Evolutionary conservation across 2,888 invertebrate genomes (phyloP).

Genomic region (Agrotis ipsilon): DNA sequence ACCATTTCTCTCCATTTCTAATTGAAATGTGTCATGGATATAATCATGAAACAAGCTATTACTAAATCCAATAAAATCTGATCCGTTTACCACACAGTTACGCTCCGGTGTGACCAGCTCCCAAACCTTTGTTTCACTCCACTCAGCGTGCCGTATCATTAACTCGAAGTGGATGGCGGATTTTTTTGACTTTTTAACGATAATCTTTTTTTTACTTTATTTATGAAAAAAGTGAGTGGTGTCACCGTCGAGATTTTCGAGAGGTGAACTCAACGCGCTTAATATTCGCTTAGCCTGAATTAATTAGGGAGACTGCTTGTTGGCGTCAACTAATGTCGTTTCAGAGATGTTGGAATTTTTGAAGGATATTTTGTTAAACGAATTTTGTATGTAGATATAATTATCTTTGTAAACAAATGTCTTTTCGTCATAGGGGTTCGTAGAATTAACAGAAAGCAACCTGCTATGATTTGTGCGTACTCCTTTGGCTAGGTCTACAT

Average conservation of each 20-base stretch:
- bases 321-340: conserved; percentile 15
- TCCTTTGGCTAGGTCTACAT: no score
- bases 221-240: conserved; percentile 84
- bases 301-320: conserved; percentile 73
- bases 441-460: no score
- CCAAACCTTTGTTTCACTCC: conserved; percentile 88
- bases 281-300: conserved; percentile 77
- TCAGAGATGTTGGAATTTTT: background rate
- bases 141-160: conserved; percentile 90
- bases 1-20: background rate
- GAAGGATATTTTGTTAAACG: background rate
- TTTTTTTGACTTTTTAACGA: conserved; percentile 88
- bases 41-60: background rate
- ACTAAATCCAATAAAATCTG: background rate
- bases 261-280: conserved; percentile 76
- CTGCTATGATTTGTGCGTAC: no score
- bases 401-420: no score
- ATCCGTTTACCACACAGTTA: conserved; percentile 43
- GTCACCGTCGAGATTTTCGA: conserved; percentile 84
- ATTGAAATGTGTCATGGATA: no score
- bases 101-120: conserved; percentile 77
- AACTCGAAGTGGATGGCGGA: conserved; percentile 88
- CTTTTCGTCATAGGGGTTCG: no score
- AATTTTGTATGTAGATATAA: background rate
- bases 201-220: conserved; percentile 86